phyloP scores from a whole-genome alignment of 2,888 invertebrate species.

The Zeuzera pyrina region DNA sequence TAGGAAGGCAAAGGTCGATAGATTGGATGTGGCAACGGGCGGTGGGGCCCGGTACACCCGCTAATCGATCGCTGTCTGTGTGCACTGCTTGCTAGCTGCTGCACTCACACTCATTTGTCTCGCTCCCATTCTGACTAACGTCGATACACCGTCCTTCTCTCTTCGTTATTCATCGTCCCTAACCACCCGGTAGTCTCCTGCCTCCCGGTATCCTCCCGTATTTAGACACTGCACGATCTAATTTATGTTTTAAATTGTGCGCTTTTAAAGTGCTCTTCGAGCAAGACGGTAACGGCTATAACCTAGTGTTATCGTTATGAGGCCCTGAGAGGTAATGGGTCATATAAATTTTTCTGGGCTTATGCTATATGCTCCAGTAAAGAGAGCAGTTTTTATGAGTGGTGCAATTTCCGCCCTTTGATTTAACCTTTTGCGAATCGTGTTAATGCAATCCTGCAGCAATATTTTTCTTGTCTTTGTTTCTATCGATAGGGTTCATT shows the following conservation, averaged over 20 bases:
- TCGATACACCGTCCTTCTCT: constrained; percentile 52
- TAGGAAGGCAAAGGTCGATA: constrained; percentile 54
- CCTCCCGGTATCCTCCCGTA: constrained; percentile 62
- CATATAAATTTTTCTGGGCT: constrained; percentile 58
- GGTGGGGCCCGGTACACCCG: constrained; percentile 43
- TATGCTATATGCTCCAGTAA: constrained; percentile 23
- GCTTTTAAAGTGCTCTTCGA: constrained; percentile 46
- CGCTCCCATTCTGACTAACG: constrained; percentile 34
- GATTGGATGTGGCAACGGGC: constrained; percentile 44
- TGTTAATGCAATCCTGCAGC: background rate
- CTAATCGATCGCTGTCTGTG: constrained; percentile 70
- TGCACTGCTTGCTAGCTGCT: constrained; percentile 42
- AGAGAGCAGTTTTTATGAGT: constrained; percentile 38
- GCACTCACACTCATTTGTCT: constrained; percentile 49
- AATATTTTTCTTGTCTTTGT: constrained; percentile 8
- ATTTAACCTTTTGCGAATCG: constrained; percentile 24
- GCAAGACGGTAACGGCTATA: constrained; percentile 46
- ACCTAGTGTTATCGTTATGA: constrained; percentile 55
- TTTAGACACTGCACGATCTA: constrained; percentile 69
- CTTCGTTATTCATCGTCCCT: constrained; percentile 64
- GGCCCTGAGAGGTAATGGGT: constrained; percentile 46
- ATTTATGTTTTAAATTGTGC: constrained; percentile 67
- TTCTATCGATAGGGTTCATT: constrained; percentile 21
- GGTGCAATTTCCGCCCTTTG: constrained; percentile 36
- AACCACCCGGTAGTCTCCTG: constrained; percentile 60